Evolutionary conservation across 2,888 invertebrate genomes (phyloP), one percentile per base, ranked within the genome.

Genomic region (Limnephilus auricula): DNA sequence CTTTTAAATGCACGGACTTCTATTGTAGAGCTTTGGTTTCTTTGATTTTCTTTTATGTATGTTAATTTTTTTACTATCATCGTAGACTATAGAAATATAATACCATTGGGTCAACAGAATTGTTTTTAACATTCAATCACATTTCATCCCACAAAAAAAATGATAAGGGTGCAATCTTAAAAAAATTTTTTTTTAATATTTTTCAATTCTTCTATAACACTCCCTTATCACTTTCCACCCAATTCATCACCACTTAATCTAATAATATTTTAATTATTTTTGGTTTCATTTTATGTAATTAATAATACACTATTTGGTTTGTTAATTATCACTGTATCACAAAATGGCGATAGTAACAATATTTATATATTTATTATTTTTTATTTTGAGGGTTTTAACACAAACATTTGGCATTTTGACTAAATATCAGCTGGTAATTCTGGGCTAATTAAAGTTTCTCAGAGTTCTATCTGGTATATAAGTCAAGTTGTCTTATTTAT

Each of bases 371-470:
- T 85, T 40, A 34, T 37, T 85, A 32, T 85, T 40, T 40, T 45
- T 40, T 15, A 31, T 30, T 15, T 40, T 40, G 85, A 37, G 32
- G 37, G 40, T 30, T n/a, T 65, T 37, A 78, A 82, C 79, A 80
- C 30, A 80, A 32, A 32, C 5, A 12, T 89, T n/a, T 34, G 92
- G 91, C 82, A 93, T 89, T 93, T 94, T 94, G 95, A 95, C 96
- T 97, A 98, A 99, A 99, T 99, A 99, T 99, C 99, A 99, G 98
- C 98, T 98, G 98, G 99, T 99, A 99, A 99, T 99, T 98, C 98
- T 98, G 98, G 98, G 98, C 96, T 96, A 94, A 25, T 85, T 83
- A 79, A 95, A 94, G 95, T 94, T 94, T 95, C 97, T 97, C 98
- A 98, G 98, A 97, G 97, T 98, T 97, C 97, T 97, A 96, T 97